Evolutionary conservation across 2,888 invertebrate species (phyloP).

Genomic region (Synanthedon formicaeformis): DNA sequence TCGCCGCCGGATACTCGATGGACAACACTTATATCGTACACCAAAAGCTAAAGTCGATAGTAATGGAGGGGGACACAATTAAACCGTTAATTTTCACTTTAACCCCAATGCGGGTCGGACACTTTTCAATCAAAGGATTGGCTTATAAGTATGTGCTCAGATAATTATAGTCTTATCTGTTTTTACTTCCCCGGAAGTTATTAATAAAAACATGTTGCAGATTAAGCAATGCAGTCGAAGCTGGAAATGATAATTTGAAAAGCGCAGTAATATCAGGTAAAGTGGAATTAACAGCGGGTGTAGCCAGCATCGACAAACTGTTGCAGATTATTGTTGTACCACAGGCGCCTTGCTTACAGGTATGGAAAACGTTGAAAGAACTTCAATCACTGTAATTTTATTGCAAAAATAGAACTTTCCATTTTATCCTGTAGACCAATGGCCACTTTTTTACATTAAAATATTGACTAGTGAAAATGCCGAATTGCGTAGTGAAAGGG

Average conservation of each 20-base stretch:
- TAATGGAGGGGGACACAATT: slow-evolving; percentile 71
- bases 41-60: slow-evolving; percentile 65
- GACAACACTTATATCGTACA: slow-evolving; percentile 65
- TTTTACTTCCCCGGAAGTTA: slow-evolving; percentile 52
- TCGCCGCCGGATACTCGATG: slow-evolving; percentile 30
- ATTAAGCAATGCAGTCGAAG: slow-evolving; percentile 44
- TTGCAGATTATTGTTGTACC: slow-evolving; percentile 82
- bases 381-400: slow-evolving; percentile 3
- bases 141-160: slow-evolving; percentile 69
- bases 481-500: too few relatives aligned
- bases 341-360: slow-evolving; percentile 85
- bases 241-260: slow-evolving; percentile 37
- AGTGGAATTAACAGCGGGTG: slow-evolving; percentile 60
- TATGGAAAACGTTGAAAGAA: slow-evolving; percentile 26
- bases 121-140: slow-evolving; percentile 79
- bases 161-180: too few relatives aligned
- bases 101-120: slow-evolving; percentile 80
- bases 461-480: too few relatives aligned
- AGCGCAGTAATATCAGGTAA: slow-evolving; percentile 71
- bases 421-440: too few relatives aligned
- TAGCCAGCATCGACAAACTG: slow-evolving; percentile 75
- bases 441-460: too few relatives aligned
- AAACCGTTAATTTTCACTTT: slow-evolving; percentile 77
- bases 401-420: not conserved
- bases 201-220: slow-evolving; percentile 48